These are phyloP conservation scores for Varecia variegata DNA, from an alignment of 2,797 vertebrate species.

Conservation along the genomic window DNA sequence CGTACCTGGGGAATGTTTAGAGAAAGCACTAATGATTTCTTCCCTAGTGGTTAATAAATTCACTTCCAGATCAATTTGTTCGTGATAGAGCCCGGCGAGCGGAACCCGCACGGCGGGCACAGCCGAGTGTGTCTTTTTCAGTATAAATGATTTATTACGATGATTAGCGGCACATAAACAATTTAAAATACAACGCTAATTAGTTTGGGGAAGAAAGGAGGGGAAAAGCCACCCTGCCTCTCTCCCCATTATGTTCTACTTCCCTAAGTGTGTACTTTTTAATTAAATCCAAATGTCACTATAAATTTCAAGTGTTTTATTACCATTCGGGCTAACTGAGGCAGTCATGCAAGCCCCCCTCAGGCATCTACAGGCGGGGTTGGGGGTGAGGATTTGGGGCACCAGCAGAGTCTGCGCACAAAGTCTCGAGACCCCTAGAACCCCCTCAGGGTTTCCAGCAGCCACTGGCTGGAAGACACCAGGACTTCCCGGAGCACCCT, in stretches of 20 bases:
- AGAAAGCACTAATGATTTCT: conserved; percentile 91
- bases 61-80: conserved; percentile 92
- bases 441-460: not conserved
- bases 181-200: conserved; percentile 91
- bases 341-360: conserved; percentile 84
- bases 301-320: conserved; percentile 91
- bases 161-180: conserved; percentile 92
- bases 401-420: not conserved
- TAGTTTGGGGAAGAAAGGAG: conserved; percentile 88
- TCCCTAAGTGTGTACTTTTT: conserved; percentile 90
- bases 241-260: conserved; percentile 87
- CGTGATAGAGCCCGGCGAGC: conserved; percentile 88
- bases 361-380: not conserved
- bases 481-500: not conserved
- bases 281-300: conserved; percentile 91
- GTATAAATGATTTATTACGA: conserved; percentile 92
- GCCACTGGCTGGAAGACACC: not conserved
- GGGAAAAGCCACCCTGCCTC: conserved; percentile 85
- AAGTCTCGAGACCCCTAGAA: not conserved
- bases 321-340: conserved; percentile 84
- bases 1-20: conserved; percentile 91
- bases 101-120: conserved; percentile 88
- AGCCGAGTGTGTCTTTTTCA: conserved; percentile 89
- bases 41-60: conserved; percentile 91
- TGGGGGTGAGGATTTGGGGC: not conserved